A percentile compares a stretch with the other conserved stretches of the same genome.
phyloP scores from a whole-genome alignment of 2,113 vertebrate species.

The Neogale vison region DNA sequence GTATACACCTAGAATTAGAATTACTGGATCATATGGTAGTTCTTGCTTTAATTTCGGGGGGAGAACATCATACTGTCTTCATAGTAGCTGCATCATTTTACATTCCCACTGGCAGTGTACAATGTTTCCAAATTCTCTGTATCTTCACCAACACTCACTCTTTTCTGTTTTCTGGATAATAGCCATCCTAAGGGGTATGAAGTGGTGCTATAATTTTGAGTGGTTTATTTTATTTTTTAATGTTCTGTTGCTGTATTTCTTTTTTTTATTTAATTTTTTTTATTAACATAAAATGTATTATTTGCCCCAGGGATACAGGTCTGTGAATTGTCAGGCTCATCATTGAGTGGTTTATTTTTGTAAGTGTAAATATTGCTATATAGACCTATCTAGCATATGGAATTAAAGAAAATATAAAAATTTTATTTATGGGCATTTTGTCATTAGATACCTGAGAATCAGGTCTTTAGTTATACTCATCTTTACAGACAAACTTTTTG shows the following conservation, averaged over 20 bases:
- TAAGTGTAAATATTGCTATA: background rate
- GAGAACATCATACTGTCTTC: background rate
- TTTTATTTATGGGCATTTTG: constrained; percentile 17
- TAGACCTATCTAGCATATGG: background rate
- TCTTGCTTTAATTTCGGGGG: background rate
- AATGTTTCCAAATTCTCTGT: background rate
- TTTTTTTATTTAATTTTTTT: too few relatives aligned
- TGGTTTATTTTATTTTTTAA: too few relatives aligned
- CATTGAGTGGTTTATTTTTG: background rate
- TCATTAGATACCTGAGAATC: background rate
- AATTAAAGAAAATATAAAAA: background rate
- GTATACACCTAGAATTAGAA: background rate
- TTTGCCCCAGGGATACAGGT: too few relatives aligned
- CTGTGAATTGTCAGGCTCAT: too few relatives aligned
- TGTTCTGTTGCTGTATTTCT: too few relatives aligned
- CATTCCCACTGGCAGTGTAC: background rate
- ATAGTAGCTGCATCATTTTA: background rate
- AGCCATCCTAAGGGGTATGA: background rate
- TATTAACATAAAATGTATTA: too few relatives aligned
- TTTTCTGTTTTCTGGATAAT: background rate
- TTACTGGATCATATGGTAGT: background rate
- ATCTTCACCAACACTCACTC: background rate
- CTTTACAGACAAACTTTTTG: background rate
- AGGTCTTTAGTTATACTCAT: background rate
- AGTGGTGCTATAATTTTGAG: background rate